Percentiles rank a stretch among this genome's conserved stretches.
These are phyloP conservation scores for Pao palembangensis DNA, from an alignment of 2,113 vertebrate genomes.

Conservation along the genomic window DNA sequence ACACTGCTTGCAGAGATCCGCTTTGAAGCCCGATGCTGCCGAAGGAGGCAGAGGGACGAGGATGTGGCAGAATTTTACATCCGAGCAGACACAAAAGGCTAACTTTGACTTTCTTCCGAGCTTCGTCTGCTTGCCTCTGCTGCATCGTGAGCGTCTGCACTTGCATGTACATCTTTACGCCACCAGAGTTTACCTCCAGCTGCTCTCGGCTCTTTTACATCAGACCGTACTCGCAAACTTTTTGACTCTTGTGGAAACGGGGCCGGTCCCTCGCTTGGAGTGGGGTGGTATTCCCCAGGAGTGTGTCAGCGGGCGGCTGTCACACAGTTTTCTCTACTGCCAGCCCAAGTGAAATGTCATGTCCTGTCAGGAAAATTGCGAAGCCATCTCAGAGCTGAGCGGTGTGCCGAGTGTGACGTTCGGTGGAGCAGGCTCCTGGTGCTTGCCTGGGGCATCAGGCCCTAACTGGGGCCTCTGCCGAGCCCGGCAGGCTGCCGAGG, in stretches of 20 bases:
- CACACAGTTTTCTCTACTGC: conserved; percentile 46
- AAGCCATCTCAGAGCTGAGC: conserved; percentile 55
- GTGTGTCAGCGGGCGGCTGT: conserved; percentile 58
- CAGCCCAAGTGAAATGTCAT: conserved; percentile 72
- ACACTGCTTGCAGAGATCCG: conserved; percentile 49
- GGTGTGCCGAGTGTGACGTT: conserved; percentile 43
- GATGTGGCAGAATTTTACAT: conserved; percentile 58
- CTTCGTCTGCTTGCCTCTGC: conserved; percentile 31
- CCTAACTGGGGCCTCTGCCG: conserved; percentile 59
- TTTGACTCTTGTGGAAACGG: conserved; percentile 39
- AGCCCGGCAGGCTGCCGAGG: conserved; percentile 35
- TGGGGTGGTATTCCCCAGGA: conserved; percentile 52
- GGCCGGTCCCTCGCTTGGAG: conserved; percentile 36
- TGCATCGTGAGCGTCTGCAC: conserved; percentile 45
- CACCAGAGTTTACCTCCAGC: conserved; percentile 53
- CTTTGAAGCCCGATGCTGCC: conserved; percentile 56
- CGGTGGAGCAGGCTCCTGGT: conserved; percentile 54
- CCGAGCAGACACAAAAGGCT: conserved; percentile 57
- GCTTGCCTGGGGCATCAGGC: conserved; percentile 62
- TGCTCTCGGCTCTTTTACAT: conserved; percentile 49
- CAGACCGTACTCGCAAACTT: conserved; percentile 59
- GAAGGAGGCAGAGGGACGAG: conserved; percentile 48
- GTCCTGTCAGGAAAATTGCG: conserved; percentile 73
- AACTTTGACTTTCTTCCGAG: conserved; percentile 57
- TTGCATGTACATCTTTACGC: conserved; percentile 48